Evolutionary conservation across 2,888 invertebrate genomes (phyloP), one percentile per base, ranked within the genome.

Genomic region (Andrena praecox): DNA sequence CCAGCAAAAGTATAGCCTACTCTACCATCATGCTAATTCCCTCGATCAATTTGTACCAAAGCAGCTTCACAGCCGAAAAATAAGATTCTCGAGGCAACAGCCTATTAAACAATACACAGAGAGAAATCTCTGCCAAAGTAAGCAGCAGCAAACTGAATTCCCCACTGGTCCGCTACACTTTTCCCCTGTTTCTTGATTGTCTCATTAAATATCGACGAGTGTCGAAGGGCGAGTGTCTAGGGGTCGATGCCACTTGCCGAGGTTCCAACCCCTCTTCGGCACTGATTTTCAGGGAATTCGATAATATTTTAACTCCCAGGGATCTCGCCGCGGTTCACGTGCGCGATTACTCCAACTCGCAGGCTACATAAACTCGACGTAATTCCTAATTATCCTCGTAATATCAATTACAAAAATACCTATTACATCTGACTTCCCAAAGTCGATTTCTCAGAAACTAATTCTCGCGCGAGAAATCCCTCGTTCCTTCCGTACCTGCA

Each of bases 181-280:
- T 76, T 76, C 67, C 54, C 72, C 68, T 64, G 48, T 80, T 56
- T 74, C 77, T 64, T 71, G 86, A 83, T 78, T 84, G 84, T 84
- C 78, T 86, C 86, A 81, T 86, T 86, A 86, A 86, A 86, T 86
- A 86, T 86, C 86, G 78, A 86, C 71, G 80, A 84, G 84, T 68
- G 73, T 76, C 68, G 84, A 86, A 81, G 86, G 86, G 86, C 42
- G 80, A 80, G 29, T 10, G 48, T 56, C 70, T 62, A 59, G 74
- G 74, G 76, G 71, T 52, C 69, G 77, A 24, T 31, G 72, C 24
- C 75, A 72, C 75, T 82, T 75, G 85, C 63, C 59, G 59, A 27
- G 27, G 52, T 50, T 42, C 16, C 71, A 29, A 68, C 71, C 82
- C 82, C 80, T 77, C 79, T 77, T 68, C 66, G 64, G 42, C 75